phyloP scores from a whole-genome alignment of 2,888 invertebrate species.

The Plebejus melissa region DNA sequence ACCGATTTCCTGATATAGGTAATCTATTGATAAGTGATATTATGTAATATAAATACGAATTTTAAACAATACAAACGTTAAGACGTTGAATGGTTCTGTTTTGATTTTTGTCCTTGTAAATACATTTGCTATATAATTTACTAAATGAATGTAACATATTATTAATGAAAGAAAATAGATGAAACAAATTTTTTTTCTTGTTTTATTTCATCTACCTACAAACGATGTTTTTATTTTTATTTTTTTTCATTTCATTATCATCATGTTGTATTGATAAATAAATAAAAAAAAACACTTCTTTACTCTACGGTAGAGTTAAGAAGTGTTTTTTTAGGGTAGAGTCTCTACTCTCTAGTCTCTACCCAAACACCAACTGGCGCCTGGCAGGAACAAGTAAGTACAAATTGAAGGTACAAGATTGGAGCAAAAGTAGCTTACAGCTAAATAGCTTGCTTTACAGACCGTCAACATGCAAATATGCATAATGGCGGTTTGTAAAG shows the following conservation, averaged over 20 bases:
- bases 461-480: no score
- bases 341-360: no score
- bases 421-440: no score
- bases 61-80: conserved; percentile 73
- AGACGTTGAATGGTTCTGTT: conserved; percentile 68
- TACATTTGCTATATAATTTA: conserved; percentile 79
- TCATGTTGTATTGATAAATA: no score
- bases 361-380: neutral
- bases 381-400: neutral
- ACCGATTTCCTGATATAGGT: conserved; percentile 63
- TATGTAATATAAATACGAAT: conserved; percentile 78
- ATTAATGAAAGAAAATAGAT: conserved; percentile 76
- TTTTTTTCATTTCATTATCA: no score
- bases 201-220: conserved; percentile 47
- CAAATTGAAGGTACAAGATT: no score
- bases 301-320: neutral
- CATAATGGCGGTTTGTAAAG: no score
- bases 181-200: conserved; percentile 67
- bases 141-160: conserved; percentile 78
- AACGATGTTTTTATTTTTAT: no score
- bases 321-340: no score
- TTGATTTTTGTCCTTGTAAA: conserved; percentile 76
- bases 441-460: no score
- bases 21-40: conserved; percentile 73
- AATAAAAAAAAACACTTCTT: neutral